Conservation (phyloP, 35 echinoderm and acorn worm species). For the Apostichopus japonicus region DNA sequence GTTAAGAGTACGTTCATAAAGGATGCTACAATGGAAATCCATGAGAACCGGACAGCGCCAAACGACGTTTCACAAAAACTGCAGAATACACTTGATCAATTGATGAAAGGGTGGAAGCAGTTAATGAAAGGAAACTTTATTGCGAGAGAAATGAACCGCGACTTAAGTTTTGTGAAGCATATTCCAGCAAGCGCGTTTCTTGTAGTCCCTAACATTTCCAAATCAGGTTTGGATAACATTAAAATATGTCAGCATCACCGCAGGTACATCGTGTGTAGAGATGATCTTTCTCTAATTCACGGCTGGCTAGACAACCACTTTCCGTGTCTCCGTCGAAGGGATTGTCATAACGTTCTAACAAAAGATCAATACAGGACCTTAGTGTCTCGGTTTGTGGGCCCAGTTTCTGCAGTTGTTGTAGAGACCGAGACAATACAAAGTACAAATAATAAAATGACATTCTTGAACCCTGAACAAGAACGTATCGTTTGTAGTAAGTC, state of each 20-base stretch:
- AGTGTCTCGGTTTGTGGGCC: background rate
- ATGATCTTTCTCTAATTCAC: background rate
- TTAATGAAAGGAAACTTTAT: slow-evolving; percentile 38
- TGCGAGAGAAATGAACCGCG: slow-evolving; percentile 28
- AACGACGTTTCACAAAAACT: background rate
- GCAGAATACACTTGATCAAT: background rate
- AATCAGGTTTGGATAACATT: background rate
- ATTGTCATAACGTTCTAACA: background rate
- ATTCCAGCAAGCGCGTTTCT: background rate
- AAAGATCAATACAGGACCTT: background rate
- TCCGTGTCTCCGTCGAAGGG: background rate
- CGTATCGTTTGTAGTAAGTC: background rate
- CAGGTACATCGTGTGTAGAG: background rate
- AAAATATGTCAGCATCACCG: slow-evolving; percentile 27
- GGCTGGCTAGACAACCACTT: slow-evolving; percentile 32
- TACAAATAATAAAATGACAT: background rate
- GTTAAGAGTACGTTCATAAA: background rate
- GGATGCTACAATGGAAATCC: background rate
- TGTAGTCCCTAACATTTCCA: background rate
- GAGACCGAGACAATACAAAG: background rate
- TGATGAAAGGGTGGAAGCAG: background rate
- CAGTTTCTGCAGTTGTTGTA: background rate
- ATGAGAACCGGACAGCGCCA: background rate
- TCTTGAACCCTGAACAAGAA: background rate
- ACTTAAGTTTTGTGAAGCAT: slow-evolving; percentile 14